These are phyloP conservation scores for Lagenorhynchus albirostris DNA, from an alignment of 2,113 vertebrate genomes.

Conservation along the genomic window DNA sequence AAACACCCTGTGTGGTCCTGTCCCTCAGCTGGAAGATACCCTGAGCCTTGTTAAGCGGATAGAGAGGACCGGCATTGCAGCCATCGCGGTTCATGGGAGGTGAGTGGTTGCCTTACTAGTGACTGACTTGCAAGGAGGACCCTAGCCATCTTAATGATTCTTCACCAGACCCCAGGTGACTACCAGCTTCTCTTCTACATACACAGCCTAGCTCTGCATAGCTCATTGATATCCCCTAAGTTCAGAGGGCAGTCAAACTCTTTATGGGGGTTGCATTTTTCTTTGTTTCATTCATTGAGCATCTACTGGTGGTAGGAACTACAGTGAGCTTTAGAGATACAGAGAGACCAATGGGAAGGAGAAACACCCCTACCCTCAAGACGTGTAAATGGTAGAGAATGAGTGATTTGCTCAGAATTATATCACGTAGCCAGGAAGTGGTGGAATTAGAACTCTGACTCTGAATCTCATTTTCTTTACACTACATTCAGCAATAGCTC, in stretches of 20 bases:
- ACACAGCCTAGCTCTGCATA: background rate
- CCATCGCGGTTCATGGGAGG: constrained; percentile 97
- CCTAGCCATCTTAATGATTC: background rate
- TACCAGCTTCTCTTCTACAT: background rate
- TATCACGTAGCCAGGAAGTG: background rate
- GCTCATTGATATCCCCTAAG: background rate
- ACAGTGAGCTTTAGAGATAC: background rate
- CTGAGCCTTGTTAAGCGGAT: constrained; percentile 91
- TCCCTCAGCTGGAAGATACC: constrained; percentile 90
- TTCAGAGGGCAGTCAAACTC: background rate
- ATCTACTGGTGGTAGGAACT: background rate
- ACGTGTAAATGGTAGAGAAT: background rate
- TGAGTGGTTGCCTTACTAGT: constrained; percentile 72
- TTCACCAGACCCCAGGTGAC: background rate
- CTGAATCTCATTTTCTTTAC: background rate
- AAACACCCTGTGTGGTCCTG: background rate
- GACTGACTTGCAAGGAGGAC: background rate
- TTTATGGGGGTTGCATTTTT: background rate
- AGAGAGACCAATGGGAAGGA: background rate
- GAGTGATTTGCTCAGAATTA: constrained; percentile 6
- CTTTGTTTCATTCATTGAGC: constrained; percentile 10
- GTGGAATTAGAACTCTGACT: constrained; percentile 33
- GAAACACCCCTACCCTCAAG: background rate
- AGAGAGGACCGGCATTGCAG: constrained; percentile 92
- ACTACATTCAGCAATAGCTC: background rate